phyloP scores from a whole-genome alignment of 1,140 invertebrate genomes.

The Pogonus chalceus region DNA sequence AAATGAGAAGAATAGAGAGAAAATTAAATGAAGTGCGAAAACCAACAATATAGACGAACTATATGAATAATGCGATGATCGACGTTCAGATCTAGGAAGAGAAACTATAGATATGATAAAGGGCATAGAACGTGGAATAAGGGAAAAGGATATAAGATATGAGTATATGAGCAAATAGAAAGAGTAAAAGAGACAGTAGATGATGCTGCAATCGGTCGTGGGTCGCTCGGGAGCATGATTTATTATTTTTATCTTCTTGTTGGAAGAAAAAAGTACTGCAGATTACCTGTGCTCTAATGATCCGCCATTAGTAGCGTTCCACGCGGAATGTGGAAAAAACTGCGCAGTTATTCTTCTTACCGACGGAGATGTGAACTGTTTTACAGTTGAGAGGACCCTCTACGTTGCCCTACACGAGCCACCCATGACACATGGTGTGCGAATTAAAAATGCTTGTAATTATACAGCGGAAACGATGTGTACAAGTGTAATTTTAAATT shows the following conservation, averaged over 20 bases:
- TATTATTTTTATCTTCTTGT: constrained; percentile 27
- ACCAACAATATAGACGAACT: too few species aligned
- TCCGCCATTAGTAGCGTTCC: constrained; percentile 24
- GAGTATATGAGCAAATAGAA: too few species aligned
- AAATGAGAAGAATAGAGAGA: too few species aligned
- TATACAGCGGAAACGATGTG: neutral
- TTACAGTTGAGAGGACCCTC: too few species aligned
- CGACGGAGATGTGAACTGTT: neutral
- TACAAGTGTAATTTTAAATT: neutral
- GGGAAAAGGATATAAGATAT: neutral
- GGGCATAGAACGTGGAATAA: neutral
- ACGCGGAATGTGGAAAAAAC: neutral
- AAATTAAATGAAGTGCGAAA: too few species aligned
- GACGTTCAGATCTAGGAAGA: too few species aligned
- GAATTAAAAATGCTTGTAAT: neutral
- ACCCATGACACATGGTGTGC: neutral
- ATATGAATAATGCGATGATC: too few species aligned
- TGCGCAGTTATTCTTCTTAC: neutral
- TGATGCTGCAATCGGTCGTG: too few species aligned
- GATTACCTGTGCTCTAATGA: constrained; percentile 28
- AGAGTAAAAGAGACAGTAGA: too few species aligned
- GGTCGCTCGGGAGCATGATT: constrained; percentile 21
- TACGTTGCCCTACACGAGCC: neutral
- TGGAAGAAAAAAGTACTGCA: constrained; percentile 20
- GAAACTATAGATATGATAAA: too few species aligned